Conservation (phyloP, 2,797 vertebrate species). For the Lacerta agilis region DNA sequence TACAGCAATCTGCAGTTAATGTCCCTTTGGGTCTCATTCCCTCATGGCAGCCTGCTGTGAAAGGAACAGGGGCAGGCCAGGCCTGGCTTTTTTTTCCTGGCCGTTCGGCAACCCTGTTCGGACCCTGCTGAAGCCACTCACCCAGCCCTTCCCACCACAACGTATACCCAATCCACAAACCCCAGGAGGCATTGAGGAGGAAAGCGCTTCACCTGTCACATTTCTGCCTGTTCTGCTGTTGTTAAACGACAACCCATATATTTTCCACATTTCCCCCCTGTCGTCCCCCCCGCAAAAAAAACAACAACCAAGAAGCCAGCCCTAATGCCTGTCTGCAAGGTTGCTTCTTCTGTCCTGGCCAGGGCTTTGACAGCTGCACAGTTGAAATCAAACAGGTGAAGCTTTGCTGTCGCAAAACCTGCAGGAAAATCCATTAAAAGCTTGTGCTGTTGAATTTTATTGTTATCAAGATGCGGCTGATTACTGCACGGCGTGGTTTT, state of each 20-base stretch:
- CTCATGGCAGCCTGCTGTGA: no score
- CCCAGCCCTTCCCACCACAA: not conserved
- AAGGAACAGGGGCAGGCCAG: not conserved
- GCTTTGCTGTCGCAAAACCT: no score
- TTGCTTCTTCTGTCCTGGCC: not conserved
- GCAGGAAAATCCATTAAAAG: not conserved
- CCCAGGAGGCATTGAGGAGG: not conserved
- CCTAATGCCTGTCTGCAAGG: not conserved
- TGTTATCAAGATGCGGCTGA: no score
- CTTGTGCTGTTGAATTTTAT: not conserved
- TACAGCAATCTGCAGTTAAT: not conserved
- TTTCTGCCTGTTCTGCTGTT: not conserved
- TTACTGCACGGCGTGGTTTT: no score
- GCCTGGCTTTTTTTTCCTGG: not conserved
- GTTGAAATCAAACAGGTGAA: not conserved
- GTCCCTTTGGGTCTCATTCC: not conserved
- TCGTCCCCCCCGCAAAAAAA: no score
- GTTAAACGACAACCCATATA: not conserved
- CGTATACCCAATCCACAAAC: not conserved
- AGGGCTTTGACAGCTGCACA: not conserved
- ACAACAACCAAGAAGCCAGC: no score
- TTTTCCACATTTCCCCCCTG: not conserved
- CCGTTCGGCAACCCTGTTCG: fast-evolving
- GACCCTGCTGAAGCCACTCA: no score
- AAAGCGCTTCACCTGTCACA: not conserved